Base-by-base conservation (phyloP, 2,888 invertebrate species). In the Sminthurides aquaticus region DNA sequence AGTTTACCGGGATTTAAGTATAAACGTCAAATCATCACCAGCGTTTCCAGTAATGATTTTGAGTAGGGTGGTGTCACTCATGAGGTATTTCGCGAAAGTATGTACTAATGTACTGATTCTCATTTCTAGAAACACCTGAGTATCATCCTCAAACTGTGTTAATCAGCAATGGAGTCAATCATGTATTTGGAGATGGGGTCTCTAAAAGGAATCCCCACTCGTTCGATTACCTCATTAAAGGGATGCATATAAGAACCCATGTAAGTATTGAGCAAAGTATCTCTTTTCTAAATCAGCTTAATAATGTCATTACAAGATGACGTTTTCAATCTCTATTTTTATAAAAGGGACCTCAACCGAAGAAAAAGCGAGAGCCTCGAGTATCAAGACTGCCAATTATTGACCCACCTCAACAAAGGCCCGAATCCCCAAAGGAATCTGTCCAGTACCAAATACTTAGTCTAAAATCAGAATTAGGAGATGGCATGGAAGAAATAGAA, bases 161-260 rank as follows among this genome's bases (percentile, higher is more conserved):
- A 29, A 43, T 64, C 11, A 59, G 59, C 24, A 63, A 48, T 3
- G 64, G 64, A 49, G 34, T 43, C 5, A 27, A 29, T 28, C 59
- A 64, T 48, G 22, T 59, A 27, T 64, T 52, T 54, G 58, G 58
- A n/a, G 66, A 68, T 29, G 60, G 66, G 2, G 27, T 68, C 1
- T 65, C 70, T 15, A 67, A 64, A 26, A 5, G 64, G 48, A 67
- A 60, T 25, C 67, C 68, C 0, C 66, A 65, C 29, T 65, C 68
- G 1, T 70, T 70, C 57, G 70, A 70, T 43, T 63, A 65, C 27
- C 57, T 68, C 0, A 61, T 68, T 3, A 67, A 68, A 56, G 70
- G 70, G 20, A 70, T 70, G 70, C 60, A 59, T 20, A 65, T 69
- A 29, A 63, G 59, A 29, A 54, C 57, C 24, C 56, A 61, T 29